Base-by-base conservation (phyloP, 2,113 vertebrate species). In the Mobula birostris region DNA sequence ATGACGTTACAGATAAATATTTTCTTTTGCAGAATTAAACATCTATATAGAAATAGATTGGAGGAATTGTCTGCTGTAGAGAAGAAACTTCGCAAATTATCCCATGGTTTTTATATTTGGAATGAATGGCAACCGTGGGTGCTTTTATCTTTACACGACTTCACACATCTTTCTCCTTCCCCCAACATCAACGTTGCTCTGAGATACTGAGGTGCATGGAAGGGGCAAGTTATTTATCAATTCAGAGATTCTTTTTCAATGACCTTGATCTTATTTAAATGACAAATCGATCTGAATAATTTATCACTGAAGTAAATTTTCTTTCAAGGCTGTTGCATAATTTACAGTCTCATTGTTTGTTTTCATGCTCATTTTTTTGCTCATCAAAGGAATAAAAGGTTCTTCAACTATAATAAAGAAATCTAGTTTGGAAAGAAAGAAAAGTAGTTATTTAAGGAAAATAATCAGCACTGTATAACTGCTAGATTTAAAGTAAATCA, bases 281-380 rank as follows among this genome's bases (percentile, higher is more conserved):
- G 36, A 74, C 1, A 8, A 70, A 56, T 48, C 72, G 48, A 93
- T 74, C 70, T 93, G 91, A 93, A 74, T 93, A 93, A 93, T 93
- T 93, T 93, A 93, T 56, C 68, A 93, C 36, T 70, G 7, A 93
- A 93, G 68, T 76, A 40, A 74, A 93, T 76, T 74, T 93, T 76
- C 70, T 74, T 76, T 70, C 70, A 93, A 56, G 48, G 70, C 91
- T 74, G 40, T 93, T 93, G 91, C 40, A 93, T 93, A 93, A 93
- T 93, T 93, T 93, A 76, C 70, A 15, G 68, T 70, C 36, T 76
- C 61, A 32, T 40, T 76, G 19, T 74, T 15, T 48, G 36, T 74
- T 40, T 72, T 40, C 40, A 48, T 74, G 68, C 24, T 93, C 32
- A 21, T 72, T 92, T 66, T n/a, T 74, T 74, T 74, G 19, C 27